phyloP scores from a whole-genome alignment of 2,113 vertebrate genomes.

The Lepus timidus region DNA sequence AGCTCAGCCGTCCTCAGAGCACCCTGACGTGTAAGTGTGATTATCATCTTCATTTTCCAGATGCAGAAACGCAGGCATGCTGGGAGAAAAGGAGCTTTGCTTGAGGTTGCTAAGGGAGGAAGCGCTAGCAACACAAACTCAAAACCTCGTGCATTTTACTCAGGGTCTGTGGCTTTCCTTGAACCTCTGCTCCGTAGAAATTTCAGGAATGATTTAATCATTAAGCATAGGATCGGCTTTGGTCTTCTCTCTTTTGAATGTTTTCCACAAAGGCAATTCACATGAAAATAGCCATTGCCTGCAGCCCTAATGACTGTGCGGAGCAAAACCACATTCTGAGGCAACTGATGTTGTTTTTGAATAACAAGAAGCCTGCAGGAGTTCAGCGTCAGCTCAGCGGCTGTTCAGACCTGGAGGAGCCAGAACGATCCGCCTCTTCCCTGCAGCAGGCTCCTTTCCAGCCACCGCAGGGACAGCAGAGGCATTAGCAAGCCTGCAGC shows the following conservation, averaged over 20 bases:
- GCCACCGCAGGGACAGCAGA: background rate
- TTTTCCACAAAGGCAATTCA: background rate
- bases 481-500: slow-evolving; percentile 69
- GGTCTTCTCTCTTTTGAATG: background rate
- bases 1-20: rapidly evolving
- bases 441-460: slow-evolving; percentile 73
- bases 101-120: background rate
- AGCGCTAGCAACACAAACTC: background rate
- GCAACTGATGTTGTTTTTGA: background rate
- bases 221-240: background rate
- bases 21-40: background rate
- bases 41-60: background rate
- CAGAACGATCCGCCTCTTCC: slow-evolving; percentile 50
- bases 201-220: background rate
- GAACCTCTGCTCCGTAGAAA: background rate
- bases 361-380: slow-evolving; percentile 56
- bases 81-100: background rate
- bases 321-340: background rate
- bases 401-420: slow-evolving; percentile 69
- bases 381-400: background rate
- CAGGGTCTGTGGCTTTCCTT: background rate
- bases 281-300: background rate
- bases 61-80: background rate
- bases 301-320: background rate
- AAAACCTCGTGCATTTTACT: background rate